Conservation (phyloP, 2,113 vertebrate species). For the Calyptomena viridis region DNA sequence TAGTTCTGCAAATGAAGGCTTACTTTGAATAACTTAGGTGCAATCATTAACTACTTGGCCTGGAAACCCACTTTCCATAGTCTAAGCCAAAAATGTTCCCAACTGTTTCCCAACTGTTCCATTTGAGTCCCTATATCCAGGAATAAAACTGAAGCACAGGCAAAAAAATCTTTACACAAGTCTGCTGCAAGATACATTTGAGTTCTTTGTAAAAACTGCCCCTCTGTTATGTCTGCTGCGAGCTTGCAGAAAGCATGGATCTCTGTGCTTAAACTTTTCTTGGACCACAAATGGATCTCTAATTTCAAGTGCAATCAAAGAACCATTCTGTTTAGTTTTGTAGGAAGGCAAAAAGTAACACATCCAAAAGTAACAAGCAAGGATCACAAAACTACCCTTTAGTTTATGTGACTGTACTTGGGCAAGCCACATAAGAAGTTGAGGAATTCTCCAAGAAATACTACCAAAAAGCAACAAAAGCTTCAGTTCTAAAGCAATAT, state of each 20-base stretch:
- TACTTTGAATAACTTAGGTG: constrained; percentile 46
- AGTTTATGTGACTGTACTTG: neutral
- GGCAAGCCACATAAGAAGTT: neutral
- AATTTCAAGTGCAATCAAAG: neutral
- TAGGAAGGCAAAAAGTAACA: neutral
- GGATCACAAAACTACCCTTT: neutral
- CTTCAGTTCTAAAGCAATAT: neutral
- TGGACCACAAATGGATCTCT: neutral
- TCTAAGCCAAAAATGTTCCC: constrained; percentile 54
- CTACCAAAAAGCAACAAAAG: neutral
- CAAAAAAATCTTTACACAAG: neutral
- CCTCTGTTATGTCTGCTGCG: neutral
- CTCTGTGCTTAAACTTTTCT: neutral
- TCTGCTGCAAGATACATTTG: neutral
- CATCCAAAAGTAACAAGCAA: neutral
- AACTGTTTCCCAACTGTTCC: constrained; percentile 55
- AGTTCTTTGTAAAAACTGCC: neutral
- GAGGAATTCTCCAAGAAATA: neutral
- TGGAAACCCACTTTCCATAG: constrained; percentile 52
- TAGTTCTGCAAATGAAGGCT: constrained; percentile 46
- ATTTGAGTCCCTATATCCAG: constrained; percentile 47
- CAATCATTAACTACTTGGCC: constrained; percentile 61
- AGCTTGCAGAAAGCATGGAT: neutral
- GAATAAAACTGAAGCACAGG: constrained; percentile 29
- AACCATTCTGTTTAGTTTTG: neutral